Base-by-base conservation (phyloP, 1,140 invertebrate species). In the Rhynchophorus ferrugineus region DNA sequence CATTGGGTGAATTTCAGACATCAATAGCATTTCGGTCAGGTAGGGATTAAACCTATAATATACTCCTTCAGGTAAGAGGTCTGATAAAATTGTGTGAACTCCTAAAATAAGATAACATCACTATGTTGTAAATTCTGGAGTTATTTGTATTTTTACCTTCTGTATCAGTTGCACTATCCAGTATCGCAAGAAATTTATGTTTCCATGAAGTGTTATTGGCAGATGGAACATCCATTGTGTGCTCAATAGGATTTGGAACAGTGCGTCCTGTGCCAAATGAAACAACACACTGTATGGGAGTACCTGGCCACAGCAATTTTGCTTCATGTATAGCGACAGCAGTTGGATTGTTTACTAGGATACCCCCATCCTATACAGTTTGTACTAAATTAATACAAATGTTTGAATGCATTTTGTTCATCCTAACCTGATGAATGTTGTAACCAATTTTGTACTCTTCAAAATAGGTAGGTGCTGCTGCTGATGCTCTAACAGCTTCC, bases 1-100 rank as follows among this genome's bases (percentile, higher is more conserved):
- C 3, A 78, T 80, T 2, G 83, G 78, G 53, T 84, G 70, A 38
- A 85, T 88, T 72, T 95, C 92, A 63, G 91, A 87, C 72, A 97
- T 83, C 2, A 77, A 73, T 22, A 91, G 74, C 66, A 88, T 82
- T 66, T 92, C 85, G 38, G 84, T 85, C 22, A 96, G 72, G 61
- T 92, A 91, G 0, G 94, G 93, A 72, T 95, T 95, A 67, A 96
- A 88, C 6, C 93, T 78, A 64, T 82, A 95, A 69, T 97, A 97
- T 18, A 79, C 76, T 17, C 81, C 75, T 1, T 79, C 76, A 5
- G 87, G 85, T 11, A 96, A 71, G 24, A 95, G 69, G 69, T 95
- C 91, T 57, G 84, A 84, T 38, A 96, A 63, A 38, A 85, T 82
- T 21, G 80, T 81, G 66, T 96, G 91, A 3, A 91, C 84, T 56